Base-by-base conservation (phyloP, 2,888 invertebrate genomes). In the Andrena fulva region DNA sequence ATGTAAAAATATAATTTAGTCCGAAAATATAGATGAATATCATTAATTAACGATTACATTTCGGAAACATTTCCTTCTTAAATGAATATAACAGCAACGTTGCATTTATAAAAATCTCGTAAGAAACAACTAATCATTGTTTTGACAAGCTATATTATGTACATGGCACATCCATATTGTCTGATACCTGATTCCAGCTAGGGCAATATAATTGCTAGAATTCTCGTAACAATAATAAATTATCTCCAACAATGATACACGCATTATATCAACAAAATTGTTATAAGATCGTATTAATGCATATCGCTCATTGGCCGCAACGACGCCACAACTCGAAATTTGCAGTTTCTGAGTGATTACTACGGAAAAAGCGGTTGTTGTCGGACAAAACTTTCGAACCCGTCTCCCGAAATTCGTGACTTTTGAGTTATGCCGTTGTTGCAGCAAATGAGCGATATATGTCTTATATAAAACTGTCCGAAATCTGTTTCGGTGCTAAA, bases 151-250 rank as follows among this genome's bases (percentile, higher is more conserved):
- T 8, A 67, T 64, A 52, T 60, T 62, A 54, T 69, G 31, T 20
- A 66, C 69, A 42, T 42, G 69, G 63, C 68, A 73, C 52, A n/a
- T 74, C 5, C 54, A 73, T 77, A 83, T 82, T 77, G 77, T 84
- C 70, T 56, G 50, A 70, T 73, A 83, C 73, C 78, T 56, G 70
- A 31, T 24, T 35, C 62, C 66, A 84, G 63, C 35, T 83, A 73
- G 29, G 16, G 12, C 16, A 31, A 33, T 42, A 42, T 27, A 29
- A 59, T 67, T 59, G 8, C n/a, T 64, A 54, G 52, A 48, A 59
- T 54, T 48, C 54, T 60, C 10, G 35, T 52, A 72, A 72, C 72
- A 83, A 62, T 54, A 54, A 59, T 82, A 64, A 72, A 77, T 82
- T 72, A 71, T 69, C 6, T 77, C 10, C 69, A 83, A 83, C 66